Base-by-base conservation (phyloP, 2,797 vertebrate genomes). In the Fistularia tabacaria region DNA sequence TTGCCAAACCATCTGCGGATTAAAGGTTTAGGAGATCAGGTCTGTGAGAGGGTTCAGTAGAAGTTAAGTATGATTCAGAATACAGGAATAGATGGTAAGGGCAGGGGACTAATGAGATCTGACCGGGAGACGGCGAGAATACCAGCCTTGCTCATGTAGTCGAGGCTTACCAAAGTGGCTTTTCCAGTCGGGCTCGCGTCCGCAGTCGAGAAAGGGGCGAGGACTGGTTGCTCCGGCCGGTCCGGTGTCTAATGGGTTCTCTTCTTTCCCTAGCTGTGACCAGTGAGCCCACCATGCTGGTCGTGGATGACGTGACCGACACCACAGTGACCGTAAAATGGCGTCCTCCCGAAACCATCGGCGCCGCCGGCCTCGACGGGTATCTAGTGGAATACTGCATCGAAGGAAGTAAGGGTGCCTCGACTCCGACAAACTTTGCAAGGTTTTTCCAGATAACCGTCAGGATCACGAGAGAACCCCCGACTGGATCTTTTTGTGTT, bases 301-400 rank as follows among this genome's bases (percentile, higher is more conserved):
- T 93, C 11, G 93, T 98, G 59, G 97, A 99, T 43, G 92, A 91
- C 0, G 92, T 99, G 51, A 99, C 97, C 0, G 97, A 99, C 76
- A 92, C 64, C 42, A 80, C 92, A 0, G 94, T 99, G 63, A 98
- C 97, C 0, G 90, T 99, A 83, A 99, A 95, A 75, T 99, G 97
- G 97, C 92, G 97, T 47, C 97, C 96, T 3, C 97, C 97, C 9
- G 97, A 99, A 76, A 95, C 95, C 66, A 98, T 99, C 0, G 97
- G 97, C 38, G 97, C 97, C 0, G 97, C 96, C 10, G 97, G 97
- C 56, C 84, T 99, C 79, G 96, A 99, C 0, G 97, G 97, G 75
- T 99, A 99, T 74, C 78, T 93, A 66, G 81, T 99, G 83, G 97
- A 99, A 77, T 99, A 98, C 83, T 96, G 95, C 88, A 63, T 96